These are phyloP conservation scores for Centropus unirufus DNA, from an alignment of 2,113 vertebrate species.

Conservation along the genomic window DNA sequence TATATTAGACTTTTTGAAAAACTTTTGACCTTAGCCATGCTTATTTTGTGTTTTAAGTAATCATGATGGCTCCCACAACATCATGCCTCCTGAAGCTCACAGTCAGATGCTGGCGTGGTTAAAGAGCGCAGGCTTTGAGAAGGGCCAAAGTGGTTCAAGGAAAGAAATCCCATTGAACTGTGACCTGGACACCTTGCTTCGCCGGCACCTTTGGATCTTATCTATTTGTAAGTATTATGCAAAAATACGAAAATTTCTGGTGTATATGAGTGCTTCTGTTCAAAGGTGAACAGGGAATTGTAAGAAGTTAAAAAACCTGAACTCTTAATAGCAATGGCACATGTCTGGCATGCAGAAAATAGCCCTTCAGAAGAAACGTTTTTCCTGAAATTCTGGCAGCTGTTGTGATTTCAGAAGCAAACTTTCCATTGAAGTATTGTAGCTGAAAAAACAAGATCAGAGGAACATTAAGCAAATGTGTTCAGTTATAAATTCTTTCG, in stretches of 20 bases:
- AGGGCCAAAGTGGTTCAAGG: not conserved
- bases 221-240: not conserved
- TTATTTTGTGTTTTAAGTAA: not conserved
- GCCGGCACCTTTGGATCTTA: not conserved
- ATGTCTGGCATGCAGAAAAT: not conserved
- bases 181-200: not conserved
- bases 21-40: constrained; percentile 9
- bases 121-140: not conserved
- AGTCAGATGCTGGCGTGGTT: not conserved
- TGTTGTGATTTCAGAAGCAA: not conserved
- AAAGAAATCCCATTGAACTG: not conserved
- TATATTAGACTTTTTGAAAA: not conserved
- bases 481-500: not conserved
- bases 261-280: not conserved
- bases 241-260: not conserved
- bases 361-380: not conserved
- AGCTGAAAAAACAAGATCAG: not conserved
- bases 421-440: not conserved
- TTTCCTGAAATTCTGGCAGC: not conserved
- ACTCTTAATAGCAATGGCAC: not conserved
- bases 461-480: rapidly evolving
- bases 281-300: not conserved
- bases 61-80: not conserved
- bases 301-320: not conserved
- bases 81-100: not conserved